A percentile compares a stretch with the other conserved stretches of the same genome.
phyloP scores from a whole-genome alignment of 2,888 invertebrate genomes.

The Caenorhabditis auriculariae region DNA sequence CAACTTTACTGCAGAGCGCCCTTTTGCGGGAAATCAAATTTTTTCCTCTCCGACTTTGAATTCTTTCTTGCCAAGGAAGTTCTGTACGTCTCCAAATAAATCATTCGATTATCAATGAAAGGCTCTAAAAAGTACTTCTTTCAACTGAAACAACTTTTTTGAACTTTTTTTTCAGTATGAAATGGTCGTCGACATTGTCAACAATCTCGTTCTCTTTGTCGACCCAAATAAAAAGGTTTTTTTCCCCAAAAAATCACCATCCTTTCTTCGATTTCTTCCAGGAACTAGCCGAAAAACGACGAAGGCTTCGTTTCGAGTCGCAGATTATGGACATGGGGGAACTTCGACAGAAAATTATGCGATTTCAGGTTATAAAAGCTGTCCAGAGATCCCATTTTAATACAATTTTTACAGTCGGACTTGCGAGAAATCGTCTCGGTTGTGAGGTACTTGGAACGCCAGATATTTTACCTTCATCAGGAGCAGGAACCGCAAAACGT shows the following conservation, averaged over 20 bases:
- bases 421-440: slow-evolving; percentile 73
- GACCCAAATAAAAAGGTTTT: slow-evolving; percentile 94
- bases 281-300: slow-evolving; percentile 70
- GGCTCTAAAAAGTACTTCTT: no score
- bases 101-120: no score
- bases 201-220: slow-evolving; percentile 91
- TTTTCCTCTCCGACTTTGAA: no score
- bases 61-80: no score
- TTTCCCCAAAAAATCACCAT: no score
- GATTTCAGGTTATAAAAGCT: not conserved
- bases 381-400: not conserved
- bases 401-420: slow-evolving; percentile 36
- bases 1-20: no score
- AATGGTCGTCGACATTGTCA: slow-evolving; percentile 95
- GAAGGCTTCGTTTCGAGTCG: slow-evolving; percentile 31
- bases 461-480: slow-evolving; percentile 64
- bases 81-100: no score
- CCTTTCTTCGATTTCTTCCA: no score
- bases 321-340: slow-evolving; percentile 24
- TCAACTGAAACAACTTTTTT: no score
- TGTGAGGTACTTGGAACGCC: slow-evolving; percentile 77
- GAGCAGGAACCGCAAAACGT: no score
- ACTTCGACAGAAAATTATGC: slow-evolving; percentile 20
- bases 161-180: slow-evolving; percentile 72
- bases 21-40: no score